Base-by-base conservation (phyloP, 2,113 vertebrate genomes). In the Pseudorhombus dupliciocellatus region DNA sequence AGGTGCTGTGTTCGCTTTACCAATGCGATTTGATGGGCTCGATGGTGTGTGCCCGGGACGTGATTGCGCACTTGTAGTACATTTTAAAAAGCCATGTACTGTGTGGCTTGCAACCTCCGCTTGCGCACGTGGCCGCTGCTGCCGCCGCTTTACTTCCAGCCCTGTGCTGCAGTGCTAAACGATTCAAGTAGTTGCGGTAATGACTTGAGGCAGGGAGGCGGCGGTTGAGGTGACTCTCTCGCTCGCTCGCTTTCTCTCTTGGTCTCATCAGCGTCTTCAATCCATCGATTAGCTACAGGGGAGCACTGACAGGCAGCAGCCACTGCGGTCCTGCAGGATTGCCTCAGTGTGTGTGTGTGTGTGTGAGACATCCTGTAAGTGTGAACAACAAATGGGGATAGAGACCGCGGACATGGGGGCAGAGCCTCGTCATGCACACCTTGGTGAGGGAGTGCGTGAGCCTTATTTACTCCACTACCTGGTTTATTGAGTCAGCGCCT, bases 391-490 rank as follows among this genome's bases (percentile, higher is more conserved):
- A 57, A 80, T 55, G 65, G 69, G 22, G 69, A 46, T 63, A 40
- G 51, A 68, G 73, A 73, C 70, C 62, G 70, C 59, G 73, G 79
- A 76, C 69, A 66, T 24, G 60, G 66, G 81, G 58, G 73, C 61
- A 55, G 75, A 66, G 74, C 59, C 56, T 79, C 69, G 79, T 61
- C 7, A 20, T 66, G 68, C 57, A 85, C 87, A 76, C 73, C 80
- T 72, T 57, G 40, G 71, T 7, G 52, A 64, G 59, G 28, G 51
- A 79, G 76, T 62, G 76, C 15, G 53, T 30, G 62, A 63, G 79
- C 42, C 75, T 85, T 87, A 87, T 84, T 85, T 81, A 88, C 73
- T 88, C 79, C 70, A 87, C 76, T 74, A 73, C 42, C 77, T 58
- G 74, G 30, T 72, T 85, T 83, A 86, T 84, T 64, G 79, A 89